phyloP scores from a whole-genome alignment of 1,140 invertebrate genomes.

The Zelostemma sp. region DNA sequence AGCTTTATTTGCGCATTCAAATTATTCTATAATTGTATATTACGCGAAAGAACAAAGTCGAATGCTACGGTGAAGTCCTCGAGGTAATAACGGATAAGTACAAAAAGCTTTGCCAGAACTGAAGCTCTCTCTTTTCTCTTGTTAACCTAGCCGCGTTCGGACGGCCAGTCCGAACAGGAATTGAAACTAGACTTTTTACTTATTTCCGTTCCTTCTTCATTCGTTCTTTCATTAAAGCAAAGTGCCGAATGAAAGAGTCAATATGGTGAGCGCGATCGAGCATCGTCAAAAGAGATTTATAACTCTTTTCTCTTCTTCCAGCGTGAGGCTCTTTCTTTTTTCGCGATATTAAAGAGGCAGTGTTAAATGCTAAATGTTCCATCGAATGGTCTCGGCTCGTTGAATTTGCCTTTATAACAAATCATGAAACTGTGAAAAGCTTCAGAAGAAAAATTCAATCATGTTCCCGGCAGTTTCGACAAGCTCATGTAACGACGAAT shows the following conservation, averaged over 20 bases:
- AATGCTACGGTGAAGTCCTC: constrained; percentile 40
- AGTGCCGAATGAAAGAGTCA: constrained; percentile 56
- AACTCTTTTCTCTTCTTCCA: constrained; percentile 55
- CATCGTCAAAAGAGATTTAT: constrained; percentile 58
- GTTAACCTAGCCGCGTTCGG: constrained; percentile 20
- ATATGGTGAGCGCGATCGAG: constrained; percentile 49
- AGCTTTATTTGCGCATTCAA: constrained; percentile 54
- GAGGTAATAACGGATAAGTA: constrained; percentile 59
- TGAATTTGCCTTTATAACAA: no score
- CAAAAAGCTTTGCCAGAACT: constrained; percentile 48
- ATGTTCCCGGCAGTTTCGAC: no score
- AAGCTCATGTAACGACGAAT: no score
- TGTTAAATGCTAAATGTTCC: constrained; percentile 1
- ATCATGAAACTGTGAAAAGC: not conserved
- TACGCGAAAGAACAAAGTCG: constrained; percentile 56
- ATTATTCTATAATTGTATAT: constrained; percentile 66
- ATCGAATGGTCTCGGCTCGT: not conserved
- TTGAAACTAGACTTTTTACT: constrained; percentile 36
- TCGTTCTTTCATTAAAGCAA: constrained; percentile 49
- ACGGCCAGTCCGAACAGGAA: constrained; percentile 13
- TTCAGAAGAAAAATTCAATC: not conserved
- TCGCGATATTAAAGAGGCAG: not conserved
- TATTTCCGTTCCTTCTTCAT: constrained; percentile 24
- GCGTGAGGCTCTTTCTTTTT: constrained; percentile 21
- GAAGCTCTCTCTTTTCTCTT: constrained; percentile 42